Evolutionary conservation across 2,797 vertebrate species (phyloP), one percentile per base, ranked within the genome.

Genomic region (Acomys russatus): DNA sequence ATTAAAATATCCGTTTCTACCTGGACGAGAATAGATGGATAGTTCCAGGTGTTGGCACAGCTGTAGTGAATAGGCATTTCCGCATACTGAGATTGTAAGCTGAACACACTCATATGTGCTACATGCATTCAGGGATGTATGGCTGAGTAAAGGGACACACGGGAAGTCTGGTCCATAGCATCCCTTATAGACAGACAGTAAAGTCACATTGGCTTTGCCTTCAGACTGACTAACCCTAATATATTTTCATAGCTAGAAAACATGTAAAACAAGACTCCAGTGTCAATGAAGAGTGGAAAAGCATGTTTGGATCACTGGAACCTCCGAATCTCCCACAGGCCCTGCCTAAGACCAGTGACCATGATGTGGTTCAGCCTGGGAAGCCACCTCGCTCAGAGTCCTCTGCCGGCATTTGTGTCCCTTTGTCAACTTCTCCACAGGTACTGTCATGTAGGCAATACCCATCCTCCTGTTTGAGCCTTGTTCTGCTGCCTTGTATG

Each of bases 211-310:
- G 56, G n/a, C 76, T 91, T 87, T 77, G 78, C 68, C 59, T 49
- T 88, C 25, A 94, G 49, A 71, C 78, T 90, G 61, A 94, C 51
- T 83, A 33, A 76, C 61, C 8, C 85, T 73, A 78, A 71, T 33
- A 74, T 95, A 61, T 88, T 54, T 80, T 95, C 95, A 25, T 93
- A 99, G 99, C 99, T 66, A 99, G 99, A 98, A 99, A 99, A 96
- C 99, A 99, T 18, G 98, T 99, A 14, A 99, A 99, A 97, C 99
- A 99, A 98, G 99, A 99, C 98, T 99, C 99, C 23, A 99, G 99
- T 97, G 99, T 99, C 98, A 99, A 99, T 94, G 99, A 99, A 98
- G 99, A 99, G 98, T 99, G 99, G 99, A 99, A 99, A 98, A 99
- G 99, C 98, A 99, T 99, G 99, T 99, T 99, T 93, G 99, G 99